Percentiles rank a stretch among this genome's conserved stretches.
phyloP scores from a whole-genome alignment of 37 sponge, comb jelly and placozoan genomes.

The Chondrilla cf. caribensis region DNA sequence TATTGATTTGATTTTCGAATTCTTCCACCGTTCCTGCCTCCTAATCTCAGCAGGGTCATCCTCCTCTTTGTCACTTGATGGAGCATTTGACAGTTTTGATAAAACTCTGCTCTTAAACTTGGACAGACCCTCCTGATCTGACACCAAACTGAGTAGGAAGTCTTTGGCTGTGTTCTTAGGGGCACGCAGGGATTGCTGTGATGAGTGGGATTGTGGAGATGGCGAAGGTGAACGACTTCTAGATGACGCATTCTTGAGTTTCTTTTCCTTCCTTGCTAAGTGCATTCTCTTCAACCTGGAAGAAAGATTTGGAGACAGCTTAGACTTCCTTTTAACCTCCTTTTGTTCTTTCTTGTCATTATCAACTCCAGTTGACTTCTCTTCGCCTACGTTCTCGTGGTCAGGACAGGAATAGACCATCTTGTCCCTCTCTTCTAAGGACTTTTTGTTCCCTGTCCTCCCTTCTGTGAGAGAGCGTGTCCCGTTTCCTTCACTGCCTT shows the following conservation, averaged over 20 bases:
- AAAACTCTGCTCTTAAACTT: neutral
- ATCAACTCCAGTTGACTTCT: too few relatives aligned
- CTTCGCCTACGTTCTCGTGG: too few relatives aligned
- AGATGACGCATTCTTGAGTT: neutral
- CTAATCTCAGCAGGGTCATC: neutral
- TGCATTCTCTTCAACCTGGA: neutral
- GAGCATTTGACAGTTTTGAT: neutral
- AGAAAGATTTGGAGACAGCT: neutral
- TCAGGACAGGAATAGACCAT: too few relatives aligned
- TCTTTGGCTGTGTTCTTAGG: neutral
- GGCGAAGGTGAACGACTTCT: neutral
- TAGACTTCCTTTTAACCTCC: too few relatives aligned
- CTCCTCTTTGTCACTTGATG: neutral
- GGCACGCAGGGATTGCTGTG: neutral
- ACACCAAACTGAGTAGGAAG: neutral
- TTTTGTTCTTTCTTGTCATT: too few relatives aligned
- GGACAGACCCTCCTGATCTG: neutral
- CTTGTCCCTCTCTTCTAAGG: too few relatives aligned
- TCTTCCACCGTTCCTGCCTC: slow-evolving; percentile 2
- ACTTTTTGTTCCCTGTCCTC: neutral
- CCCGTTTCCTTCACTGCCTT: neutral
- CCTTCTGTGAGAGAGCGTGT: neutral
- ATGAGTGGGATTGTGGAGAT: neutral
- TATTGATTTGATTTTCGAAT: neutral
- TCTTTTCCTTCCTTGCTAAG: neutral